Percentiles rank a stretch among this genome's conserved stretches.
Evolutionary conservation across 2,797 vertebrate genomes (phyloP).

Genomic region (Anas bernieri): DNA sequence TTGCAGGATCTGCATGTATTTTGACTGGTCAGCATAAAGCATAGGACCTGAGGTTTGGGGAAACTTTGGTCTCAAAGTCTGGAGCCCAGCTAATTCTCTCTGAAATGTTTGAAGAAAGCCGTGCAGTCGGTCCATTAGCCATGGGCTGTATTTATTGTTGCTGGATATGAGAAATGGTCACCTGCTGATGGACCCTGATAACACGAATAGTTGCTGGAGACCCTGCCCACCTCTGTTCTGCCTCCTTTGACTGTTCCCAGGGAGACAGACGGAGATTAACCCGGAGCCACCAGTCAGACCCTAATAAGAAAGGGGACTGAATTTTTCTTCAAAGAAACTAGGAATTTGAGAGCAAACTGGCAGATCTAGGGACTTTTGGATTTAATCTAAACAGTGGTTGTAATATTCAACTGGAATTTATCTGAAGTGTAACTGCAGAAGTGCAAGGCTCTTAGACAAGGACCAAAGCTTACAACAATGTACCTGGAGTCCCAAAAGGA

Average conservation of each 20-base stretch:
- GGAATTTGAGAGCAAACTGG: background rate
- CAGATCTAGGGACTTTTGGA: background rate
- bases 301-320: background rate
- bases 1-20: background rate
- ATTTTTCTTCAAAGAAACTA: constrained; percentile 54
- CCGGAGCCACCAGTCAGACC: constrained; percentile 40
- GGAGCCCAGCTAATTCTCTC: background rate
- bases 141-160: constrained; percentile 32
- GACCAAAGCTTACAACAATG: constrained; percentile 2
- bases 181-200: constrained; percentile 63
- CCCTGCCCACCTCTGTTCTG: background rate
- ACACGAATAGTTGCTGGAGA: background rate
- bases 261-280: constrained; percentile 68
- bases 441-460: background rate
- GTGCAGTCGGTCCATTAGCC: background rate
- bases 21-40: background rate
- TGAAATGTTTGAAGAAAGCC: constrained; percentile 11
- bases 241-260: constrained; percentile 46
- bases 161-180: constrained; percentile 27
- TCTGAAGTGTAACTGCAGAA: background rate
- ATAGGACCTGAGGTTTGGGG: background rate
- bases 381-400: constrained; percentile 39
- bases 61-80: background rate
- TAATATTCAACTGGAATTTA: constrained; percentile 15
- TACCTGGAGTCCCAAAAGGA: background rate